phyloP scores from a whole-genome alignment of 2,113 vertebrate genomes.

The Tachysurus vachellii region DNA sequence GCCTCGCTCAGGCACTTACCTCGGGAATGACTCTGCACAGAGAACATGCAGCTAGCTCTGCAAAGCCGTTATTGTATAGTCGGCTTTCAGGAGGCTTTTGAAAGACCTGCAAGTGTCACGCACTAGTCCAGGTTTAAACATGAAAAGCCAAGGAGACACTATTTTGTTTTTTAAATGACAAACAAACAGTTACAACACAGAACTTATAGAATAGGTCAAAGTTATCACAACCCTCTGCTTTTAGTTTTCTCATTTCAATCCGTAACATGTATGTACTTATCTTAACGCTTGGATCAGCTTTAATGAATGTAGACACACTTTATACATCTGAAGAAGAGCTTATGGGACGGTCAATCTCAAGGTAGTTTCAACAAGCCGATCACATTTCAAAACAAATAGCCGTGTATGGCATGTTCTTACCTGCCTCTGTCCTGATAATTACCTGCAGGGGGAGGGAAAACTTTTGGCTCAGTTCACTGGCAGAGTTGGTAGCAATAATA shows the following conservation, averaged over 20 bases:
- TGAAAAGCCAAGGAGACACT: background rate
- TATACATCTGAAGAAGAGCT: background rate
- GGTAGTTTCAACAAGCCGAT: conserved; percentile 59
- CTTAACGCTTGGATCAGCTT: background rate
- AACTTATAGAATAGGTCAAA: background rate
- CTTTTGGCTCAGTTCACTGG: conserved; percentile 50
- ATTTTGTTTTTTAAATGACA: conserved; percentile 14
- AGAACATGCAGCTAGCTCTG: conserved; percentile 7
- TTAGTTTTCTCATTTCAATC: background rate
- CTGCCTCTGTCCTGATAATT: conserved; percentile 72
- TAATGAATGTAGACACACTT: background rate
- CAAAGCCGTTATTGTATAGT: conserved; percentile 19
- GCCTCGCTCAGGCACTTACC: conserved; percentile 53
- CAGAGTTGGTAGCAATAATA: conserved; percentile 41
- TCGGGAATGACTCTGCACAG: conserved; percentile 5
- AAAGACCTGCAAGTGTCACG: conserved; percentile 11
- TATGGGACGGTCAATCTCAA: conserved; percentile 60
- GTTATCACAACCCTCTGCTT: background rate
- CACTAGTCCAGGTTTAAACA: conserved; percentile 31
- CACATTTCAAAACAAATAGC: conserved; percentile 71
- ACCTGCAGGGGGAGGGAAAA: conserved; percentile 49
- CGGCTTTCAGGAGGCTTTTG: conserved; percentile 1
- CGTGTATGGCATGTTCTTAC: conserved; percentile 65
- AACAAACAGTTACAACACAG: background rate
- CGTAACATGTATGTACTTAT: background rate